These are phyloP conservation scores for Pollenia angustigena DNA, from an alignment of 2,888 invertebrate genomes.

Conservation along the genomic window DNA sequence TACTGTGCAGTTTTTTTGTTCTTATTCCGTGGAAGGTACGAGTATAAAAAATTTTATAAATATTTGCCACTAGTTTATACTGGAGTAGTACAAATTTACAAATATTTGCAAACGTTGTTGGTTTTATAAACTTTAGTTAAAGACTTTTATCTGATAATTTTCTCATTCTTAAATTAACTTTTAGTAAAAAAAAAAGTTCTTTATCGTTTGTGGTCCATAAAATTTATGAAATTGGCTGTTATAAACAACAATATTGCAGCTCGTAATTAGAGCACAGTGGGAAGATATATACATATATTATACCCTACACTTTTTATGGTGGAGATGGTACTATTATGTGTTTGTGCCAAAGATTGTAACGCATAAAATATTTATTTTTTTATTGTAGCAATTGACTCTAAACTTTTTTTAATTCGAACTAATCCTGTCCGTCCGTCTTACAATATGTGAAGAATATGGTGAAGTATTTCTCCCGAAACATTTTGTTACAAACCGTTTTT, in stretches of 20 bases:
- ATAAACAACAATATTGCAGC: background rate
- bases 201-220: conserved; percentile 59
- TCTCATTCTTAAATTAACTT: conserved; percentile 30
- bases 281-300: background rate
- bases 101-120: background rate
- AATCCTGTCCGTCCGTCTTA: too few relatives aligned
- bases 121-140: conserved; percentile 45
- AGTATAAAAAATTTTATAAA: conserved; percentile 3
- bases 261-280: background rate
- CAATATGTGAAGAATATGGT: too few relatives aligned
- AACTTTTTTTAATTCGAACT: too few relatives aligned
- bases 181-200: conserved; percentile 30
- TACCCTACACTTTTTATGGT: too few relatives aligned
- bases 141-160: conserved; percentile 30
- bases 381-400: too few relatives aligned
- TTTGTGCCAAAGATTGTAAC: too few relatives aligned
- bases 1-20: conserved; percentile 4
- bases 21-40: background rate
- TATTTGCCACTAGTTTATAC: conserved; percentile 19
- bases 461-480: too few relatives aligned
- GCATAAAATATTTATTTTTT: too few relatives aligned
- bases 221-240: conserved; percentile 44
- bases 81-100: background rate
- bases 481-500: too few relatives aligned
- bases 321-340: too few relatives aligned